Conservation (phyloP, 2,113 vertebrate genomes). For the Excalfactoria chinensis region DNA sequence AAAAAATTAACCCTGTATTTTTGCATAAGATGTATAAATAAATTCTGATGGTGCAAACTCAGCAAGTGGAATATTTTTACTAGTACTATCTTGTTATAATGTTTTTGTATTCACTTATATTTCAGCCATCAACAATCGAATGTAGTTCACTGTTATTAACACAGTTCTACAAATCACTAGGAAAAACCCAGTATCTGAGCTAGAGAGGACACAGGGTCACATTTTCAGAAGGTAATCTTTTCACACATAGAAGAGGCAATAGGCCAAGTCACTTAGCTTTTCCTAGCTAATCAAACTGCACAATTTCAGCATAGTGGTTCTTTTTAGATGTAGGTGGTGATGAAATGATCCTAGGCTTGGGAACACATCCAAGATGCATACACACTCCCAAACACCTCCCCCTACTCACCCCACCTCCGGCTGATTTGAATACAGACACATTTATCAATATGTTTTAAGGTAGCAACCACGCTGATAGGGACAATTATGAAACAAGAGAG, state of each 20-base stretch:
- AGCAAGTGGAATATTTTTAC: slow-evolving; percentile 63
- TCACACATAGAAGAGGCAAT: slow-evolving; percentile 44
- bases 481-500: slow-evolving; percentile 51
- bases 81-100: slow-evolving; percentile 45
- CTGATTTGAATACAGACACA: slow-evolving; percentile 27
- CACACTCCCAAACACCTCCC: slow-evolving; percentile 65
- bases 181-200: slow-evolving; percentile 54
- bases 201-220: slow-evolving; percentile 45
- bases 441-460: slow-evolving; percentile 63
- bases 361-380: slow-evolving; percentile 62
- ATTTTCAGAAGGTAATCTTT: slow-evolving; percentile 63
- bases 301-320: slow-evolving; percentile 56
- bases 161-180: slow-evolving; percentile 40
- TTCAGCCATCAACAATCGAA: slow-evolving; percentile 50
- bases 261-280: slow-evolving; percentile 66
- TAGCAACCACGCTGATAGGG: slow-evolving; percentile 22
- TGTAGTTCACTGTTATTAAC: slow-evolving; percentile 34
- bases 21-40: slow-evolving; percentile 72
- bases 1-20: slow-evolving; percentile 72
- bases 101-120: slow-evolving; percentile 62
- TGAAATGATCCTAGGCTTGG: slow-evolving; percentile 57
- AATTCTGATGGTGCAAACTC: slow-evolving; percentile 64
- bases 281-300: slow-evolving; percentile 62
- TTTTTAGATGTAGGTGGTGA: slow-evolving; percentile 68
- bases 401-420: slow-evolving; percentile 53